Evolutionary conservation across 2,797 vertebrate species (phyloP).

Genomic region (Manis pentadactyla): DNA sequence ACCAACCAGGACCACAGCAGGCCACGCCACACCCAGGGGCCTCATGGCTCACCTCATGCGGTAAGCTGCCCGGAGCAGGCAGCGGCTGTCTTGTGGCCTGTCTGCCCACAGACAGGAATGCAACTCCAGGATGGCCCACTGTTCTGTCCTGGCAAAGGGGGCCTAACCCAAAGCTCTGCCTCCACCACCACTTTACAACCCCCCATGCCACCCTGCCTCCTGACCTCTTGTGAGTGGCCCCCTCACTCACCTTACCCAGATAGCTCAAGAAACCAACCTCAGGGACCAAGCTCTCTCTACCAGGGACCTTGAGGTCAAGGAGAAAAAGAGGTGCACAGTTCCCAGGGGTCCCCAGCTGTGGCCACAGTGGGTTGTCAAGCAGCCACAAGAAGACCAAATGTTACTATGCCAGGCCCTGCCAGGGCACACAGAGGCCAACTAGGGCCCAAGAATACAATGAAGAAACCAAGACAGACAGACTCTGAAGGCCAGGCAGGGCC

Average conservation of each 20-base stretch:
- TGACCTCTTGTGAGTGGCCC: not conserved
- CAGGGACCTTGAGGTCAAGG: not conserved
- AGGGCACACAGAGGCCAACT: not conserved
- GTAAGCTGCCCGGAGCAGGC: not conserved
- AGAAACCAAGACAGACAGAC: not conserved
- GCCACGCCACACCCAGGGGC: not conserved
- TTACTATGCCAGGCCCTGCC: not conserved
- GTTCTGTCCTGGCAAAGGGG: not conserved
- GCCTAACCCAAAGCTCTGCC: not conserved
- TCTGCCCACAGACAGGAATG: not conserved
- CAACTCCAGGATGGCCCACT: not conserved
- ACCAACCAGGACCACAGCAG: not conserved
- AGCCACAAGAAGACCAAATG: not conserved
- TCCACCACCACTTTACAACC: not conserved
- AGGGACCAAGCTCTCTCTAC: not conserved
- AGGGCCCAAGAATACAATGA: not conserved
- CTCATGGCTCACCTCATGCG: not conserved
- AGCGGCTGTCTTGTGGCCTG: not conserved
- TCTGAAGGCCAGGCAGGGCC: not conserved
- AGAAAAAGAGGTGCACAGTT: not conserved
- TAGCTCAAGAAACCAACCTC: not conserved
- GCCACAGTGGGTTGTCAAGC: not conserved
- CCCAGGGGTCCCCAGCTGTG: not conserved
- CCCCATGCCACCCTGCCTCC: not conserved
- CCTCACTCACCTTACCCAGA: slow-evolving; percentile 12